Evolutionary conservation across 92 coral and sea anemone genomes (phyloP), one percentile per base, ranked within the genome.

Genomic region (Phenganax stokvisi): DNA sequence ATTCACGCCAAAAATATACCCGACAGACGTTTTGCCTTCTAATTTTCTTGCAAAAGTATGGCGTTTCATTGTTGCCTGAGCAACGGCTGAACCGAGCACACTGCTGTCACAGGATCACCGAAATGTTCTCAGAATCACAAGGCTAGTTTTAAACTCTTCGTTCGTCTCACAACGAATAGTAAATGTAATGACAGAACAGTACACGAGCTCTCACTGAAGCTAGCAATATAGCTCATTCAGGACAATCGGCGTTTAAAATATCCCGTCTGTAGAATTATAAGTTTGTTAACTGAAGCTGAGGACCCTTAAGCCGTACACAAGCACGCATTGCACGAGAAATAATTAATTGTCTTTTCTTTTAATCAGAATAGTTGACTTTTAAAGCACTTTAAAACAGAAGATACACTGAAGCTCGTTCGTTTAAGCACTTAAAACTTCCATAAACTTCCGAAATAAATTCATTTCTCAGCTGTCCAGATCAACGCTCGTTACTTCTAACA

Each of bases 1-100:
- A 74, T 92, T 96, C 52, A 96, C 89, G 15, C 99, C 99, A 70
- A 96, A 96, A 69, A 96, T 93, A 76, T 96, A 90, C 31, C 99
- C 92, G 28, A 84, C 88, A 8, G 91, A 88, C 51, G 99, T 84
- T 30, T 88, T 86, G 61, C 87, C 87, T 47, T 78, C 72, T 9
- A 81, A 77, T 76, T 88, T 91, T 86, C 88, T 88, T 60, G 84
- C 87, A 54, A 96, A 84, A 71, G 97, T 97, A 90, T 96, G 99
- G 79, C 99, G 97, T 87, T 89, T 92, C 99, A 96, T 96, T 77
- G 81, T 91, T 61, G 86, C 74, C 85, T 37, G 85, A 53, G 58
- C 53, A 65, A 54, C 27, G 5, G 70, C 58, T 68, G 53, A 68
- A n/a, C 53, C 52, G 70, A 64, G 47, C 31, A 64, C 20, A n/a